Evolutionary conservation across 2,888 invertebrate genomes (phyloP).

Genomic region (Epinotia bilunana): DNA sequence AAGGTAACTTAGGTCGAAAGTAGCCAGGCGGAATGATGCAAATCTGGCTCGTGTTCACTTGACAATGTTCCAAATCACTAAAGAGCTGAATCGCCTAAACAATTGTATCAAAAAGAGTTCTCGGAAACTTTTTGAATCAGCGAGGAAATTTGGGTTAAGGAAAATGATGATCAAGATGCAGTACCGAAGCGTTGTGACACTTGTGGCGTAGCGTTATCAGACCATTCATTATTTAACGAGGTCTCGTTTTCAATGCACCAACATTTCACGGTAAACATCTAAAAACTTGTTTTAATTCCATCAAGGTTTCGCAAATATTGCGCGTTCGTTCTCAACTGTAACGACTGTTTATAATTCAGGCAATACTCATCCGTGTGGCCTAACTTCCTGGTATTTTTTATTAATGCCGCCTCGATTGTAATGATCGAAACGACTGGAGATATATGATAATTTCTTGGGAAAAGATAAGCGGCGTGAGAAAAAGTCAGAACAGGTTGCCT

Average conservation of each 20-base stretch:
- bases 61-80: slow-evolving; percentile 41
- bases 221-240: slow-evolving; percentile 13
- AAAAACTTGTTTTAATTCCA: slow-evolving; percentile 16
- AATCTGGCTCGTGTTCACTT: slow-evolving; percentile 30
- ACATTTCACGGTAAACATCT: slow-evolving; percentile 19
- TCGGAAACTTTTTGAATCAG: slow-evolving; percentile 15
- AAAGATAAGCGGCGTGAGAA: slow-evolving; percentile 43
- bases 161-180: slow-evolving; percentile 5
- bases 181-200: no score
- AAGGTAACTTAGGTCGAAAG: slow-evolving; percentile 44
- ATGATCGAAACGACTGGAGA: slow-evolving; percentile 4
- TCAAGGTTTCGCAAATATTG: slow-evolving; percentile 17
- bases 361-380: slow-evolving; percentile 8
- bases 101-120: slow-evolving; percentile 36
- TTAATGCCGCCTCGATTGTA: slow-evolving; percentile 26
- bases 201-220: no score
- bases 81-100: slow-evolving; percentile 33
- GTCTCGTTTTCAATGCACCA: slow-evolving; percentile 9
- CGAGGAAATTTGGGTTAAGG: slow-evolving; percentile 16
- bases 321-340: slow-evolving; percentile 10
- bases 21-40: slow-evolving; percentile 34
- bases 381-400: slow-evolving; percentile 30
- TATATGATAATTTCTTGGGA: slow-evolving; percentile 12
- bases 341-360: slow-evolving; percentile 23
- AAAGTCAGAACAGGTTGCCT: slow-evolving; percentile 34